Evolutionary conservation across 2,797 vertebrate species (phyloP).

Genomic region (Okamejei kenojei): DNA sequence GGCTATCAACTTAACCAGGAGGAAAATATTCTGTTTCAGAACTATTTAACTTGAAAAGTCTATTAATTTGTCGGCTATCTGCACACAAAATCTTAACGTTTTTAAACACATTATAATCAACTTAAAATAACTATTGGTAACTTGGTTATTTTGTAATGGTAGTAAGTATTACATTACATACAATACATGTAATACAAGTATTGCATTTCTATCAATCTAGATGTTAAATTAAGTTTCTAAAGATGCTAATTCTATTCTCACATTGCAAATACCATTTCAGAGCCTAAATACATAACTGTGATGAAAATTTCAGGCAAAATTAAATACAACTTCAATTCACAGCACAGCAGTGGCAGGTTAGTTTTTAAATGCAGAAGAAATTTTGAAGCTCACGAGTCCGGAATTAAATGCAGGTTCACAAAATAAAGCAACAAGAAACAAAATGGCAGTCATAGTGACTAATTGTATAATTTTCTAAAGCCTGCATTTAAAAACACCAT

Average conservation of each 20-base stretch:
- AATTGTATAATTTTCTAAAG: neutral
- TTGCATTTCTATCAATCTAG: neutral
- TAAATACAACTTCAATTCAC: slow-evolving; percentile 22
- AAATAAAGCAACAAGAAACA: neutral
- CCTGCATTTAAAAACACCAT: neutral
- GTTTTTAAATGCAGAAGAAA: neutral
- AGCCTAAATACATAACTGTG: neutral
- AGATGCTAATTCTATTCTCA: neutral
- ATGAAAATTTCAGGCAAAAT: neutral
- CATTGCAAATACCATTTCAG: neutral
- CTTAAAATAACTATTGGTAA: neutral
- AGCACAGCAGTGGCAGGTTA: neutral
- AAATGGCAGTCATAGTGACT: too few species aligned
- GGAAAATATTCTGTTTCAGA: neutral
- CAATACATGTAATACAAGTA: neutral
- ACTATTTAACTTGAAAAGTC: neutral
- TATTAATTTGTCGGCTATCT: neutral
- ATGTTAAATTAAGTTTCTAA: neutral
- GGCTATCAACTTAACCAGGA: neutral
- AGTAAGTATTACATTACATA: neutral
- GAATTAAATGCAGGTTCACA: neutral
- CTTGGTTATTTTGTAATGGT: neutral
- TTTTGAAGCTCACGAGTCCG: neutral
- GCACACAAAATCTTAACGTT: too few species aligned
- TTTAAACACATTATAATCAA: too few species aligned